A percentile compares a stretch with the other conserved stretches of the same genome.
Evolutionary conservation across 2,113 vertebrate genomes (phyloP).

Genomic region (Hyperopisus bebe): DNA sequence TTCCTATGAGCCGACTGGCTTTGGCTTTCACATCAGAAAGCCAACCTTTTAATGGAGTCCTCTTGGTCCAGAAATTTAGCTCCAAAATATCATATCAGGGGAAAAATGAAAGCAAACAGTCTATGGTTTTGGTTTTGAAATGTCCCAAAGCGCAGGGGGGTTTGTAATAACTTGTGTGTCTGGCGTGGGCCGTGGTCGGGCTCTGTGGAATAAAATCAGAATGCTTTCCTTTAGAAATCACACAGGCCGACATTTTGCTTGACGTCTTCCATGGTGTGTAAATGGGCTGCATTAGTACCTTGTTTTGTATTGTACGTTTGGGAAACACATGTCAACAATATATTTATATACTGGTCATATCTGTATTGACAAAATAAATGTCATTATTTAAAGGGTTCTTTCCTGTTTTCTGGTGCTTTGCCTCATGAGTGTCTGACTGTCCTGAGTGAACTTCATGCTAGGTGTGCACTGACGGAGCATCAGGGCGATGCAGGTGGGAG

Average conservation of each 20-base stretch:
- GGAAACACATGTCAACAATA: slow-evolving; percentile 29
- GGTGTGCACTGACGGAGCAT: neutral
- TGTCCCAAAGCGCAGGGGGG: slow-evolving; percentile 28
- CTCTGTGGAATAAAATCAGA: neutral
- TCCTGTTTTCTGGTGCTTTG: slow-evolving; percentile 3
- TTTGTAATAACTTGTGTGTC: neutral
- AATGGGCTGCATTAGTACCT: slow-evolving; percentile 35
- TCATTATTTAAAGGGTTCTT: slow-evolving; percentile 38
- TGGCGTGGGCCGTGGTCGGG: neutral
- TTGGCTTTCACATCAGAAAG: slow-evolving; percentile 31
- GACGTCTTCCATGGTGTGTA: slow-evolving; percentile 33
- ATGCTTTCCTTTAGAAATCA: neutral
- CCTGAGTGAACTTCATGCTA: neutral
- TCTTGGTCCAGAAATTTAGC: slow-evolving; percentile 38
- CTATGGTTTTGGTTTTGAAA: slow-evolving; percentile 24
- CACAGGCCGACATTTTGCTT: slow-evolving; percentile 4
- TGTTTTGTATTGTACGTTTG: slow-evolving; percentile 30
- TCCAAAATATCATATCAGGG: slow-evolving; percentile 29
- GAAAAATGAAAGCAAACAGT: neutral
- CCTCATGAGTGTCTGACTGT: neutral
- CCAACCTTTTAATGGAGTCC: slow-evolving; percentile 33
- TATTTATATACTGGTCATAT: slow-evolving; percentile 52
- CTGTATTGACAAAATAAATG: slow-evolving; percentile 58
- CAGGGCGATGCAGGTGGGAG: neutral
- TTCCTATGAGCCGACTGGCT: slow-evolving; percentile 25